A percentile compares a stretch with the other conserved stretches of the same genome.
phyloP scores from a whole-genome alignment of 2,888 invertebrate species.

The Chrysolina americana region DNA sequence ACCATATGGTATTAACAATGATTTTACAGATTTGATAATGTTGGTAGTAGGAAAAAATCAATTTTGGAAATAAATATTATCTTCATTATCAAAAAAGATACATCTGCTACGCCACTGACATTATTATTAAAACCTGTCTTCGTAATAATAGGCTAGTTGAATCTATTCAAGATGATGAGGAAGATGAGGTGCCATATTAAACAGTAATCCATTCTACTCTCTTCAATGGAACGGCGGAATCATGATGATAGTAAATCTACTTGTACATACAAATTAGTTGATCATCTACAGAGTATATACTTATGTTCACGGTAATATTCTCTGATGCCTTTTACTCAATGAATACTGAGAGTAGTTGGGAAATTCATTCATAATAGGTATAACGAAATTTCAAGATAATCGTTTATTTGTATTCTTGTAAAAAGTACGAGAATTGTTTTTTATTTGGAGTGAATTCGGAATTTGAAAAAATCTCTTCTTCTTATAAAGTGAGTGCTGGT shows the following conservation, averaged over 20 bases:
- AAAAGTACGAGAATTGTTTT: too few relatives aligned
- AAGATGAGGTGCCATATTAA: constrained; percentile 21
- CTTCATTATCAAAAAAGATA: too few relatives aligned
- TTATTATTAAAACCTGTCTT: constrained; percentile 14
- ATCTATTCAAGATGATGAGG: not conserved
- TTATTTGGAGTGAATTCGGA: too few relatives aligned
- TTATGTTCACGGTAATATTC: not conserved
- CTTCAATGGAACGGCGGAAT: constrained; percentile 13
- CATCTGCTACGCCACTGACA: not conserved
- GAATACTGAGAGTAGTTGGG: not conserved
- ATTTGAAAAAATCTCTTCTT: too few relatives aligned
- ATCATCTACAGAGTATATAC: constrained; percentile 18
- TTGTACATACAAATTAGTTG: constrained; percentile 16
- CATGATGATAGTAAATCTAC: not conserved
- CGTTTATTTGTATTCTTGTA: not conserved
- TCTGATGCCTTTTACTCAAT: not conserved
- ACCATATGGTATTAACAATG: too few relatives aligned
- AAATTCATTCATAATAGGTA: not conserved
- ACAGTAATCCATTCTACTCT: constrained; percentile 10
- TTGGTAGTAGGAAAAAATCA: too few relatives aligned
- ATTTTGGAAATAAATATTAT: too few relatives aligned
- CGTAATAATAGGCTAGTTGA: not conserved
- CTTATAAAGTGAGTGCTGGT: too few relatives aligned
- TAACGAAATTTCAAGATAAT: not conserved
- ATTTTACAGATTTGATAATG: too few relatives aligned